Evolutionary conservation across 1,140 invertebrate species (phyloP).

Genomic region (Bemisia tabaci): DNA sequence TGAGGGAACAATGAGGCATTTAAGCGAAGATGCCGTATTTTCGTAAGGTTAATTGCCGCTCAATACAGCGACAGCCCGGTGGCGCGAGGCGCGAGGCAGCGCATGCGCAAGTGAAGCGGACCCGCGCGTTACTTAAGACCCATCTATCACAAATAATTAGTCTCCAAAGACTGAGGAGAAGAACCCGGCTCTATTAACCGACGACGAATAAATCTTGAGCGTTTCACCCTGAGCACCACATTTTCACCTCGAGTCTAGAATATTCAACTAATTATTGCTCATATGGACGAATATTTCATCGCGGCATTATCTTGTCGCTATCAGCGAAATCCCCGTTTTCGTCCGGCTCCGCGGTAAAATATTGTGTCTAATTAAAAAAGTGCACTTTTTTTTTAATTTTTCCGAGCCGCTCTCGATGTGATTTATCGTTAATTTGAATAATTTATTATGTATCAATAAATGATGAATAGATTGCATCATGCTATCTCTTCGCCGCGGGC

Average conservation of each 20-base stretch:
- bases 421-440: neutral
- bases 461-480: neutral
- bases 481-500: neutral
- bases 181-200: neutral
- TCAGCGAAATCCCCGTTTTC: neutral
- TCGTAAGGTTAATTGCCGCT: too few relatives aligned
- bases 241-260: neutral
- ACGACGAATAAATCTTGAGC: neutral
- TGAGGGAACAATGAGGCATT: too few relatives aligned
- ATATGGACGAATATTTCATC: neutral
- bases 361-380: neutral
- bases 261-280: neutral
- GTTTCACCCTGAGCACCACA: neutral
- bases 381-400: neutral
- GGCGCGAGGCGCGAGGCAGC: too few relatives aligned
- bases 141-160: neutral
- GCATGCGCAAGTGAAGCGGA: neutral
- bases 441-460: slow-evolving; percentile 1
- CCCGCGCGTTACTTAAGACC: neutral
- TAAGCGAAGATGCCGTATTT: too few relatives aligned
- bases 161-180: too few relatives aligned
- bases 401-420: neutral
- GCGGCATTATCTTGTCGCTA: neutral
- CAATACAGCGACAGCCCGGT: too few relatives aligned
- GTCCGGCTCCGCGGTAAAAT: neutral